A percentile compares a stretch with the other conserved stretches of the same genome.
phyloP scores from a whole-genome alignment of 1,140 invertebrate species.

The Papilio polyxenes region DNA sequence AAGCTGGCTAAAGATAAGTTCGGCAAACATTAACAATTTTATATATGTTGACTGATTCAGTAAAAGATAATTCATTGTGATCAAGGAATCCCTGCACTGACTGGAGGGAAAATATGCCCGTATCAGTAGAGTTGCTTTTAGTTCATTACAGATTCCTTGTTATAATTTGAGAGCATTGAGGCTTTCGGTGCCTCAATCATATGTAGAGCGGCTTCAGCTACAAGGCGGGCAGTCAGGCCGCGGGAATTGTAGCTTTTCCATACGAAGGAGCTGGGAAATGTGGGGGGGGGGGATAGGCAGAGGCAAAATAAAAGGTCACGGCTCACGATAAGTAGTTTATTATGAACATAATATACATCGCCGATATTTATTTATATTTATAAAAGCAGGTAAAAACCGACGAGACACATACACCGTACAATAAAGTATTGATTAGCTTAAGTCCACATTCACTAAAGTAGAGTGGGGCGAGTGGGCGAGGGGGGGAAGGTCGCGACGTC shows the following conservation, averaged over 20 bases:
- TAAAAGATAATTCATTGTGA: no score
- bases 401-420: slow-evolving; percentile 71
- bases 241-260: not conserved
- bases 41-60: no score
- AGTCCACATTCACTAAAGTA: slow-evolving; percentile 47
- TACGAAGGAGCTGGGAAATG: not conserved
- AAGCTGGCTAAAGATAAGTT: no score
- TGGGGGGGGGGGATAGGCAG: not conserved
- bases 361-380: slow-evolving; percentile 78
- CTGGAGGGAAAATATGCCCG: no score
- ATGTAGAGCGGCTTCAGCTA: no score
- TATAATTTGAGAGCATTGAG: no score
- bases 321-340: slow-evolving; percentile 71
- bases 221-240: no score
- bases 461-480: not conserved
- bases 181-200: no score
- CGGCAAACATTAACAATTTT: no score
- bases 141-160: no score
- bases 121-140: no score
- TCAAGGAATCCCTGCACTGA: no score
- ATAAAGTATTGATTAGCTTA: slow-evolving; percentile 64
- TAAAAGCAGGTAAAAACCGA: slow-evolving; percentile 79
- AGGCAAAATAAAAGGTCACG: slow-evolving; percentile 51
- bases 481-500: not conserved
- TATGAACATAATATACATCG: slow-evolving; percentile 80